Base-by-base conservation (phyloP, 1,140 invertebrate species). In the Probaryconus sp. region DNA sequence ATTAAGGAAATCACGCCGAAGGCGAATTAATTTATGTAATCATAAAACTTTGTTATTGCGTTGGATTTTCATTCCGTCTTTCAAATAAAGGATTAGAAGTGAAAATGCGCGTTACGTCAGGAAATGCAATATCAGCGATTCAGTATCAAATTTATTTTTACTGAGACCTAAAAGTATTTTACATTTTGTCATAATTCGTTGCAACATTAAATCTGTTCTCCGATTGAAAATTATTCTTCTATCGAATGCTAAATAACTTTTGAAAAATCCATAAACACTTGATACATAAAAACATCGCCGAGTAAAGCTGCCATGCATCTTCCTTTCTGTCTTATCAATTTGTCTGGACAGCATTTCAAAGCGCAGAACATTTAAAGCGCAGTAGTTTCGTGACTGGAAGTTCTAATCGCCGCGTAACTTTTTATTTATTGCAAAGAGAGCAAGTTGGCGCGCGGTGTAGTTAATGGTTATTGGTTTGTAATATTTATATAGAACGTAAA, bases 391-490 rank as follows among this genome's bases (percentile, higher is more conserved):
- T 61, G 74, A 18, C 43, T 37, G 61, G 81, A 85, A 85, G 82
- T 81, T 73, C 79, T 84, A 85, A 81, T 81, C 79, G 78, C 69
- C 16, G 42, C n/a, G 18, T 56, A 73, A 79, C 20, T 84, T 85
- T 84, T 84, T 83, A 79, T 82, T 83, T 82, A 80, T 81, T 78
- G 68, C 79, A 74, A 81, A 76, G 79, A n/a, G n/a, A 77, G 65
- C 77, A 81, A 81, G 80, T 76, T 79, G 78, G 69, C 77, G 74
- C 76, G 75, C 68, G 63, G 74, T 73, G 67, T 72, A 64, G 76
- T 85, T 84, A 81, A 85, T 84, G 81, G 76, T 83, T 86, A 85
- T 85, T 85, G 79, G 81, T 76, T 80, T 69, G 77, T 67, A 72
- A 82, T 85, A 84, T 78, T 81, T 76, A 73, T 70, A 70, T 45